Evolutionary conservation across 2,113 vertebrate genomes (phyloP).

Genomic region (Myotis davidii): DNA sequence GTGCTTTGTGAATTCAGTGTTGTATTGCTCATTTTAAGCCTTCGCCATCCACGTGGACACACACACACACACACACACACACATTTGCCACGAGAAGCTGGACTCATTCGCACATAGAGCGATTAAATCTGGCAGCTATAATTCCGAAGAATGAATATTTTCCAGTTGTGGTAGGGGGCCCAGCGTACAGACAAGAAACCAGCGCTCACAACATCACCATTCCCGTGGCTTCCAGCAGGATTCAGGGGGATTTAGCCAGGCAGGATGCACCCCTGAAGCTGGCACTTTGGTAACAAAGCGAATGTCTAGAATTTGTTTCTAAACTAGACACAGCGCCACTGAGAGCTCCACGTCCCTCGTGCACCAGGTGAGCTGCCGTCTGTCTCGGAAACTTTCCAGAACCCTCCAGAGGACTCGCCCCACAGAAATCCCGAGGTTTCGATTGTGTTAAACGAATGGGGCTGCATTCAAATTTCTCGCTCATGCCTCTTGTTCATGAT

Average conservation of each 20-base stretch:
- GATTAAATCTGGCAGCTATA: constrained; percentile 70
- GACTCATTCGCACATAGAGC: constrained; percentile 31
- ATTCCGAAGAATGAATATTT: constrained; percentile 70
- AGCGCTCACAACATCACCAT: constrained; percentile 48
- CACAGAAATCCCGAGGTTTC: neutral
- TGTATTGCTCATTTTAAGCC: constrained; percentile 67
- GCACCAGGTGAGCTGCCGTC: neutral
- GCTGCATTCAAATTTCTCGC: neutral
- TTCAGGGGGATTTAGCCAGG: neutral
- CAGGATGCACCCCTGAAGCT: neutral
- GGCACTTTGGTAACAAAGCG: neutral
- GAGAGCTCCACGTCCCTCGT: accelerated
- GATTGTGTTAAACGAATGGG: neutral
- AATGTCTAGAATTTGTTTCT: neutral
- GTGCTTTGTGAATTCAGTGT: constrained; percentile 10
- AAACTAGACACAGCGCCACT: neutral
- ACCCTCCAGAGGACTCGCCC: neutral
- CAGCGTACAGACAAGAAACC: constrained; percentile 52
- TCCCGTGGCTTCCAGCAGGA: neutral
- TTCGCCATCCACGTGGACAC: constrained; percentile 46
- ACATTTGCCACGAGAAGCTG: constrained; percentile 42
- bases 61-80: neutral
- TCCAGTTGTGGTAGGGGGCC: constrained; percentile 69
- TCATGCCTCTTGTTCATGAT: neutral
- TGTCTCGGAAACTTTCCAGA: neutral